phyloP scores from a whole-genome alignment of 2,113 vertebrate species.

The Catharus fuscescens region DNA sequence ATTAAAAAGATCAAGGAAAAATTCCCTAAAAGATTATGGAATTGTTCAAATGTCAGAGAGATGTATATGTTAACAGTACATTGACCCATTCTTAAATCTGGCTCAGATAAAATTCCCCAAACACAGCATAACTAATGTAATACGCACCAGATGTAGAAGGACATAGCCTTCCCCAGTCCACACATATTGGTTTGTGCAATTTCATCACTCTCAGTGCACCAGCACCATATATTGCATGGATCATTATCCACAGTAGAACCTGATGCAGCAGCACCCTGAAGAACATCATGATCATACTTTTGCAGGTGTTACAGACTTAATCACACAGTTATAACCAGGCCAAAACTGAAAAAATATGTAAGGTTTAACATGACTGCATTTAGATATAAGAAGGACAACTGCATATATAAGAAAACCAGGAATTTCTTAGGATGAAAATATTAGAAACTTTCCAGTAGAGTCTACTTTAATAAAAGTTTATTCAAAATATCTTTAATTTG shows the following conservation, averaged over 20 bases:
- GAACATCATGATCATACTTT: background rate
- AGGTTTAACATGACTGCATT: background rate
- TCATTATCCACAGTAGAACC: background rate
- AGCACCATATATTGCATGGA: background rate
- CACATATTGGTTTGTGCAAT: background rate
- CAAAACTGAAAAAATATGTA: background rate
- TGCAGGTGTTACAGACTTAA: background rate
- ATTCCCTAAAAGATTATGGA: background rate
- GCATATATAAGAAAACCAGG: background rate
- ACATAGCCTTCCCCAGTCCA: background rate
- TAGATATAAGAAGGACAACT: background rate
- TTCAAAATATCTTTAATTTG: background rate
- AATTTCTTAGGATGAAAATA: background rate
- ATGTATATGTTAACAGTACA: background rate
- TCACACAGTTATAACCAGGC: background rate
- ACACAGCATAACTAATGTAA: background rate
- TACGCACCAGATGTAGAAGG: background rate
- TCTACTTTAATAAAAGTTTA: background rate
- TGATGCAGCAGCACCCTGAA: background rate
- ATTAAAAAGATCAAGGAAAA: background rate
- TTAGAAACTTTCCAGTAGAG: background rate
- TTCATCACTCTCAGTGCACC: background rate
- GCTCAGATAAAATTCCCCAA: slow-evolving; percentile 9
- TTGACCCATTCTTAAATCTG: slow-evolving; percentile 1
- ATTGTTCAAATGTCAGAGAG: slow-evolving; percentile 6